Evolutionary conservation across 1,140 invertebrate genomes (phyloP), one percentile per base, ranked within the genome.

Genomic region (Calosoma granatense): DNA sequence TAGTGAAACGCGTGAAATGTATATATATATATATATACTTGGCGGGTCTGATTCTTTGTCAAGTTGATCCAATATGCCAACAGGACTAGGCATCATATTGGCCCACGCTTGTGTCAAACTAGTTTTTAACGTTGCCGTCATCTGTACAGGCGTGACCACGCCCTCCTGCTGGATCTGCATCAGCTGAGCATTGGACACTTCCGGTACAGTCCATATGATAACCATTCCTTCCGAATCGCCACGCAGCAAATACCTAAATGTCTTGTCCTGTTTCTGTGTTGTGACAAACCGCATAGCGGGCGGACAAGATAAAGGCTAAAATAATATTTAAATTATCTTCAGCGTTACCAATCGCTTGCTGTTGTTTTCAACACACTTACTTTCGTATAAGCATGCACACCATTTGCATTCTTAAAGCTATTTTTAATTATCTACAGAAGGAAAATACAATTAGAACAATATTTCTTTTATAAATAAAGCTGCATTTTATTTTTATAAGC

Each of bases 201-300:
- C 88, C 6, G 93, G 92, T 21, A 96, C 85, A 58, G 79, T 85
- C 94, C 93, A 97, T 12, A 94, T 74, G 14, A 87, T 81, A 12
- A 97, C 82, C 19, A 87, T 83, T 1, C 93, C 93, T 65, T 92
- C 87, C 0, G 90, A 92, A 73, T 97, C 94, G 0, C 94, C 94
- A 9, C 94, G 77, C 4, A 97, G 65, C 15, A 97, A 67, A 63
- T 92, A 80, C 51, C 89, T 82, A 2, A 79, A 64, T n/a, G 75
- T 76, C 61, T 81, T 81, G 43, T 78, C 80, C 11, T 80, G 78
- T 23, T 79, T 76, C 26, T 81, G 79, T 0, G 81, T 84, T 36
- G 82, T 80, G 22, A 87, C 78, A 61, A 88, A 78, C 51, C 84
- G 79, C 85, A 95, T 92, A 0, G 91, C 88, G 2, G 92, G 94